Conservation (phyloP, 2,888 invertebrate genomes). For the Merodon equestris region DNA sequence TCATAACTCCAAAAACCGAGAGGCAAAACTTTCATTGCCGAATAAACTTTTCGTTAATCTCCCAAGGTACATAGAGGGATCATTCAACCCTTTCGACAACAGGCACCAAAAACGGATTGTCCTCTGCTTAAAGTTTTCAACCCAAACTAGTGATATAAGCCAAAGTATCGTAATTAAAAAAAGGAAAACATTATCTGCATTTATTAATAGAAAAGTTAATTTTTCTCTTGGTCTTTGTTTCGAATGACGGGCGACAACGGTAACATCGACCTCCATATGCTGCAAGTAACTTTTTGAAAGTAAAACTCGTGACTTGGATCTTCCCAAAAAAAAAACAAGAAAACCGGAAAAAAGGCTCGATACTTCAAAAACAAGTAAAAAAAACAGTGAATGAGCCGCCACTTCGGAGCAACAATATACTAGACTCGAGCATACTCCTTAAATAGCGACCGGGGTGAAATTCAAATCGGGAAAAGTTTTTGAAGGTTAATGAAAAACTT, state of each 20-base stretch:
- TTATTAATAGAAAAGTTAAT: too few species aligned
- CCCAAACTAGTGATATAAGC: too few species aligned
- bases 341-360: slow-evolving; percentile 47
- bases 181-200: too few species aligned
- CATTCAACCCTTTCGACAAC: too few species aligned
- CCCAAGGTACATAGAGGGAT: too few species aligned
- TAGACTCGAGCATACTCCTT: slow-evolving; percentile 48
- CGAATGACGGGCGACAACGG: slow-evolving; percentile 33
- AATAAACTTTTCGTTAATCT: too few species aligned
- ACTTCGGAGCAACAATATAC: slow-evolving; percentile 62
- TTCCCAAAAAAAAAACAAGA: slow-evolving; percentile 19
- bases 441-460: slow-evolving; percentile 66
- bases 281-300: slow-evolving; percentile 55
- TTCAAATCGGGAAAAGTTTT: slow-evolving; percentile 69
- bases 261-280: slow-evolving; percentile 33
- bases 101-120: too few species aligned
- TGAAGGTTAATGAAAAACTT: slow-evolving; percentile 70
- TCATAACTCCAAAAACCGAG: too few species aligned
- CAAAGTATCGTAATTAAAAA: too few species aligned
- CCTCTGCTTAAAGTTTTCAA: too few species aligned
- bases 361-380: slow-evolving; percentile 28
- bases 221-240: too few species aligned
- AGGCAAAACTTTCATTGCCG: too few species aligned
- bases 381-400: slow-evolving; percentile 56
- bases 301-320: slow-evolving; percentile 61